Base-by-base conservation (phyloP, 1,140 invertebrate species). In the Mesaphorura yosii region DNA sequence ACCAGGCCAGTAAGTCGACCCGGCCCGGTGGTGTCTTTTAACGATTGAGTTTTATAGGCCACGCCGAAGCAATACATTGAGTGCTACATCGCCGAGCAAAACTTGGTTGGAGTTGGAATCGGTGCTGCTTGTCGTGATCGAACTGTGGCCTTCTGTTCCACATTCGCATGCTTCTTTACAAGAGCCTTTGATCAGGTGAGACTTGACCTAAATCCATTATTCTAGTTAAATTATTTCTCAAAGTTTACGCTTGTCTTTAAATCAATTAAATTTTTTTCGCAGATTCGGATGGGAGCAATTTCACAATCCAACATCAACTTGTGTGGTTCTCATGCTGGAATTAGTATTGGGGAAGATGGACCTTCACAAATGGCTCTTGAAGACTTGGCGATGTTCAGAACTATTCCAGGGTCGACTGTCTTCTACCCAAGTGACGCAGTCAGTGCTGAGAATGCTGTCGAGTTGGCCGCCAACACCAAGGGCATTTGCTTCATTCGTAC, bases 301-400 rank as follows among this genome's bases (percentile, higher is more conserved):
- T 98, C 93, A 28, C 91, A 97, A 74, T 88, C 88, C 1, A 97
- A 98, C 70, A 83, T 93, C 1, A 99, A 98, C 70, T 92, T 96
- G 69, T 87, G 80, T 59, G 81, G 81, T 14, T 97, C 94, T 7
- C 95, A 98, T 72, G 91, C 86, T 70, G 95, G 95, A 50, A 82
- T 97, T 25, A 94, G 89, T 62, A 88, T 88, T 67, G 90, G 91
- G 45, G 92, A 96, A 71, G 94, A 98, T 75, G 95, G 95, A 4
- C 94, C 95, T n/a, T 94, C 88, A 45, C 95, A 99, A 74, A 99
- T 99, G 96, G 96, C 88, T 39, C 73, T 99, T 0, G 96, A 99
- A 74, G 96, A 99, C 71, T 71, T 99, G 34, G 88, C 91, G 1
- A 80, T 98, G 78, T 99, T 99, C 78, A 78, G 95, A 47, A 69